Evolutionary conservation across 2,797 vertebrate genomes (phyloP).

Genomic region (Valencia hispanica): DNA sequence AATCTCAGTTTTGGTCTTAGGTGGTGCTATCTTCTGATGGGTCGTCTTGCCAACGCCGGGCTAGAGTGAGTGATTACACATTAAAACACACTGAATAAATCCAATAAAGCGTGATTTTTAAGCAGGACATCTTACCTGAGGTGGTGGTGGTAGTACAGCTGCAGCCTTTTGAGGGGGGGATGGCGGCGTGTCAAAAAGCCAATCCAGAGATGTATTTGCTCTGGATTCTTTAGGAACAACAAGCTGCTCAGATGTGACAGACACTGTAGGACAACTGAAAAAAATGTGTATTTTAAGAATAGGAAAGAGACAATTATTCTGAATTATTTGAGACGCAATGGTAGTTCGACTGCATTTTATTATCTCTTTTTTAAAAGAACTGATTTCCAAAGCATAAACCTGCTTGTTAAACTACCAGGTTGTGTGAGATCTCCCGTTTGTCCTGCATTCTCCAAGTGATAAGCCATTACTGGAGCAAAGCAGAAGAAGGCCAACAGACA

Average conservation of each 20-base stretch:
- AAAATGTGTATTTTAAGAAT: too few species aligned
- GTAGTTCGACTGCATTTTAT: background rate
- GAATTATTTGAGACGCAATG: background rate
- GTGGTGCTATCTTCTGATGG: conserved; percentile 14
- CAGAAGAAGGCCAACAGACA: too few species aligned
- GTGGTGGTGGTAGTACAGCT: background rate
- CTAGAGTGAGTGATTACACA: conserved; percentile 24
- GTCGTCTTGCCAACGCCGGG: conserved; percentile 21
- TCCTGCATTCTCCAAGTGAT: too few species aligned
- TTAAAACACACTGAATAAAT: background rate
- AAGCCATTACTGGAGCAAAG: too few species aligned
- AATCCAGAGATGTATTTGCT: conserved; percentile 61
- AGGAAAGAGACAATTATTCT: too few species aligned
- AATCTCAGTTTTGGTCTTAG: conserved; percentile 47
- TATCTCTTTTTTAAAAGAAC: background rate
- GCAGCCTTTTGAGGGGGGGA: conserved; percentile 21
- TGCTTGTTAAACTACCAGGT: too few species aligned
- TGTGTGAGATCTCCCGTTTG: too few species aligned
- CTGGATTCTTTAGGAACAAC: background rate
- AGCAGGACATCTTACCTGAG: conserved; percentile 27
- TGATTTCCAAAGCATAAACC: too few species aligned
- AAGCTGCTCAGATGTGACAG: conserved; percentile 9
- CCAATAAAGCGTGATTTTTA: background rate
- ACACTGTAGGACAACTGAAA: conserved; percentile 14
- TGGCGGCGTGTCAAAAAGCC: conserved; percentile 57